These are phyloP conservation scores for Orycteropus afer DNA, from an alignment of 2,113 vertebrate genomes.

Conservation along the genomic window DNA sequence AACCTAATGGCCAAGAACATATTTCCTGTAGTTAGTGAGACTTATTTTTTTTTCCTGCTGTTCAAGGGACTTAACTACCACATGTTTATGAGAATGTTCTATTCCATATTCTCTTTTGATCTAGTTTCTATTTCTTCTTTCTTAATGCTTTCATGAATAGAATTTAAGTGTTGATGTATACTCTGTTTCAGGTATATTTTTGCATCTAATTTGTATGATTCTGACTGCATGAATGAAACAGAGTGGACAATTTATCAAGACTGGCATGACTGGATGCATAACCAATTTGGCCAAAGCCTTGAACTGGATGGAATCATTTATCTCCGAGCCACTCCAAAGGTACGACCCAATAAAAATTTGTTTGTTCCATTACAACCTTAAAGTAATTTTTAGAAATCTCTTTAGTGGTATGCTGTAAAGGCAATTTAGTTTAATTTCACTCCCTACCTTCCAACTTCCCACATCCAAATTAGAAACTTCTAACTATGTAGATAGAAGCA, in stretches of 20 bases:
- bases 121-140: neutral
- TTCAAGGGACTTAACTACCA: neutral
- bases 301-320: slow-evolving; percentile 96
- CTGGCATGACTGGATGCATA: slow-evolving; percentile 96
- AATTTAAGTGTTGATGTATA: neutral
- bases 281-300: slow-evolving; percentile 92
- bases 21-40: neutral
- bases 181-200: slow-evolving; percentile 92
- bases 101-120: neutral
- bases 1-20: neutral
- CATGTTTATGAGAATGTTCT: neutral
- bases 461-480: neutral
- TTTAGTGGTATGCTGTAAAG: neutral
- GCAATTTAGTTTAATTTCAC: neutral
- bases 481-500: neutral
- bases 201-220: slow-evolving; percentile 95
- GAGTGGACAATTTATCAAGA: slow-evolving; percentile 98
- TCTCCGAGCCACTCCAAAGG: slow-evolving; percentile 94
- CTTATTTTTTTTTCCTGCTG: neutral
- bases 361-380: neutral
- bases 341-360: slow-evolving; percentile 74
- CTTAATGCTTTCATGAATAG: neutral
- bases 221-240: slow-evolving; percentile 94
- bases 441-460: neutral
- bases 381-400: slow-evolving; percentile 35